Evolutionary conservation across 2,113 vertebrate genomes (phyloP), one percentile per base, ranked within the genome.

Genomic region (Serilophus lunatus): DNA sequence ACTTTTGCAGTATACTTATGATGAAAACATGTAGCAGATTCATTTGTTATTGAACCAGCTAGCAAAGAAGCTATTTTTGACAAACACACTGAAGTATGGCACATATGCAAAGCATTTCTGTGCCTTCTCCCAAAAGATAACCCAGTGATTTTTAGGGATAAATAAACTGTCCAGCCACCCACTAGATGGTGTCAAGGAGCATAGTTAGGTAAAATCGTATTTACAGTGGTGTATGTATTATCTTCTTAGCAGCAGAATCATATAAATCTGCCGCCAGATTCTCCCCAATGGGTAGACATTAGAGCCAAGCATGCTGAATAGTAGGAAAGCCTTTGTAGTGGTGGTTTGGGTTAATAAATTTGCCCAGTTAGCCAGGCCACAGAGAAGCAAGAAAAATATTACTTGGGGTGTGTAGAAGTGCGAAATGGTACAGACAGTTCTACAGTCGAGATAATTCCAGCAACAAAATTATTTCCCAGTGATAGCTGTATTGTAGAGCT

Each of bases 171-270:
- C 51, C 54, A 88, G 54, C 36, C 80, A 86, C 91, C 88, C 45
- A 83, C 86, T 91, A 92, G 95, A 56, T 87, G 86, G 93, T 91
- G 95, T 66, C 94, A 96, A 78, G 91, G 91, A 97, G 70, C 31
- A 60, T 8, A 60, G 80, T 63, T 86, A 95, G 59, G 77, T 88
- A 86, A 88, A 90, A 80, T 45, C 40, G 12, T 75, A 23, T 87
- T 94, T 63, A 44, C 42, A 51, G 44, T 20, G 57, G 11, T 14
- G n/a, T 82, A 45, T 36, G 18, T 44, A 12, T 38, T 51, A 63
- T n/a, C 82, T 64, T 91, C 72, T 94, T 44, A 63, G 57, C 61
- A 79, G 78, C 40, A 92, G 57, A 84, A 70, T 42, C 59, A 64
- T 40, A 59, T 61, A 88, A 61, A 53, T 80, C 50, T 86, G 31